These are phyloP conservation scores for Micrastur ruficollis DNA, from an alignment of 2,797 vertebrate species.

Conservation along the genomic window DNA sequence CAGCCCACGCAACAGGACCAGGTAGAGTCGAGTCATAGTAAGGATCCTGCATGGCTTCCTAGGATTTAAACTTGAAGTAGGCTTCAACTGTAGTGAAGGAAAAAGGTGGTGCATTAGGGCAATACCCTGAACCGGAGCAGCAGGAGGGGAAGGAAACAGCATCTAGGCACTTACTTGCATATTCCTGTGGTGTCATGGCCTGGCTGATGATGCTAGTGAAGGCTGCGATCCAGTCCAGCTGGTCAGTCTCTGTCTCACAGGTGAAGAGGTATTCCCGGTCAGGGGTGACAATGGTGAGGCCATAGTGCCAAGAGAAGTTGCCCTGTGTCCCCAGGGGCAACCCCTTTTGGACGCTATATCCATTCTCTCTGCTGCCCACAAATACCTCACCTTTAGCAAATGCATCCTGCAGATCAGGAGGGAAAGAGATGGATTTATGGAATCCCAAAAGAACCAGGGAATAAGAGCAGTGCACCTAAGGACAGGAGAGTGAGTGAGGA, in stretches of 20 bases:
- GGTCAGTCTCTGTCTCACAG: constrained; percentile 86
- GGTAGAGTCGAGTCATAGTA: not conserved
- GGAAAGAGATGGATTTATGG: not conserved
- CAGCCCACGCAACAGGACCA: not conserved
- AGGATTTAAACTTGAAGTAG: constrained; percentile 84
- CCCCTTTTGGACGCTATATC: constrained; percentile 76
- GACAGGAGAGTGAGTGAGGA: not conserved
- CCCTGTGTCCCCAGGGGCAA: constrained; percentile 78
- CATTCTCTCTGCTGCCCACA: constrained; percentile 82
- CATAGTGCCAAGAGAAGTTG: constrained; percentile 82
- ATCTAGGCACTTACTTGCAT: constrained; percentile 78
- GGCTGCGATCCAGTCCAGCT: constrained; percentile 83
- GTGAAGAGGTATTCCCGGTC: constrained; percentile 89
- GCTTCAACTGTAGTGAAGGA: constrained; percentile 82
- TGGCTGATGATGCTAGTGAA: constrained; percentile 77
- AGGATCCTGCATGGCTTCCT: not conserved
- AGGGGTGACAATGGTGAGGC: constrained; percentile 86
- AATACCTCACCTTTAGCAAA: constrained; percentile 92
- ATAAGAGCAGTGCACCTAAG: not conserved
- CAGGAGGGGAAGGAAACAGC: not conserved
- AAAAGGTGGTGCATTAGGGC: not conserved
- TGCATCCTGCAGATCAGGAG: constrained; percentile 79
- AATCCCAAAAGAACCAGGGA: not conserved
- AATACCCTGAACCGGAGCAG: not conserved
- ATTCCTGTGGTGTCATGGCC: constrained; percentile 89